These are phyloP conservation scores for Mus minutoides DNA, from an alignment of 2,797 vertebrate genomes.

Conservation along the genomic window DNA sequence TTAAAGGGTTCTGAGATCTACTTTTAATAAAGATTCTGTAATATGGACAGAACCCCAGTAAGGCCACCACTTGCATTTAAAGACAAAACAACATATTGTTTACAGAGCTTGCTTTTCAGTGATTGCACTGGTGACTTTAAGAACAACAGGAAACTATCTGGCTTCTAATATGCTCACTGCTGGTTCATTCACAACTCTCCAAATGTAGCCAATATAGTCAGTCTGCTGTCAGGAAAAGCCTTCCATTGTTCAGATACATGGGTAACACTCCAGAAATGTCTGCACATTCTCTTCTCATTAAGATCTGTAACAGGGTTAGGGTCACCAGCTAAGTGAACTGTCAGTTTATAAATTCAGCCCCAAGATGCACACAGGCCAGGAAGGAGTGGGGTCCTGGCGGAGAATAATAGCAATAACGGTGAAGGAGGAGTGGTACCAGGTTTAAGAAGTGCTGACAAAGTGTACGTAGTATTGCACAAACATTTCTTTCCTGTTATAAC, in stretches of 20 bases:
- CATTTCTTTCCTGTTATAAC: not conserved
- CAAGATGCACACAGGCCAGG: not conserved
- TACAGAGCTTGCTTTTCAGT: not conserved
- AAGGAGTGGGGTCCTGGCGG: not conserved
- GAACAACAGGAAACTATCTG: not conserved
- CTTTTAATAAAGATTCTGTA: constrained; percentile 27
- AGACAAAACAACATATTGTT: not conserved
- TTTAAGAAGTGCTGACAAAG: not conserved
- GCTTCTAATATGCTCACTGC: not conserved
- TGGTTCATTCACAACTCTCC: not conserved
- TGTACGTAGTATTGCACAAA: not conserved
- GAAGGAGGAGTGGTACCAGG: not conserved
- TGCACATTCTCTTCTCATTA: not conserved
- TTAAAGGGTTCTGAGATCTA: not conserved
- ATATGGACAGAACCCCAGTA: not conserved
- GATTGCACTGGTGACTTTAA: not conserved
- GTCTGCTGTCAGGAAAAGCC: not conserved
- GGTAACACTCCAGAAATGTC: not conserved
- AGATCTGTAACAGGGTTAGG: not conserved
- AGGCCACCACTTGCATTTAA: not conserved
- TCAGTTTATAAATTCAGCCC: constrained; percentile 22
- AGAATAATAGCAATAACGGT: not conserved
- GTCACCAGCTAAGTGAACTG: not conserved
- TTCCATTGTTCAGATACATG: not conserved
- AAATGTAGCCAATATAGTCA: not conserved